Evolutionary conservation across 2,113 vertebrate species (phyloP), one percentile per base, ranked within the genome.

Genomic region (Pseudorhombus dupliciocellatus): DNA sequence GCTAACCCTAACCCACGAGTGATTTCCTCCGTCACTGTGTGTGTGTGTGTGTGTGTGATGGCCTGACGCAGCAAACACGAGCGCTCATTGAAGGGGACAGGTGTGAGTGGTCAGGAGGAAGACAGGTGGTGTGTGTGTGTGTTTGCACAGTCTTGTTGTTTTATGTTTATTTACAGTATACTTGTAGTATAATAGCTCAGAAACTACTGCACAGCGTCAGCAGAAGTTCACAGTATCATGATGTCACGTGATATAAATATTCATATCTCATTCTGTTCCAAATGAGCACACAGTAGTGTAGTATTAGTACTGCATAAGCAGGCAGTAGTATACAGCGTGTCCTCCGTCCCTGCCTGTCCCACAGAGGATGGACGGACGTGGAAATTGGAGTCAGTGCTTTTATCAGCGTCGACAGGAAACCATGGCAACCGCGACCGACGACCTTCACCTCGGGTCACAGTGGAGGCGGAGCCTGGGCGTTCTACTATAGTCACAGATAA

Each of bases 91-190:
- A 59, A 52, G 37, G 30, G 37, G 71, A 84, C 87, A 88, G 87
- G 87, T 89, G 85, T 58, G 75, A 63, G 53, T 22, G 22, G 70
- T 74, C 59, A 52, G 30, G 60, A 50, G 12, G 31, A 55, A 7
- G 74, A 89, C 87, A 90, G 81, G 78, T 89, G 88, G 68, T 52
- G 28, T 25, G 21, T 62, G 40, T 58, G 31, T 58, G 56, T 48
- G 4, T 72, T 20, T 57, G 34, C 54, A 37, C 54, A 37, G 26
- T 48, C 37, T 25, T n/a, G n/a, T 24, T 53, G 12, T 53, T 52
- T 68, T 34, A 34, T 37, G 34, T 37, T 12, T 37, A 10, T 12
- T 37, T 37, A 9, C 11, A n/a, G 10, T 37, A 37, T 37, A 37
- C n/a, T n/a, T n/a, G n/a, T n/a, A 37, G 34, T 9, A 37, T 10